Evolutionary conservation across 2,888 invertebrate genomes (phyloP), one percentile per base, ranked within the genome.

Genomic region (Ophion obscuratus): DNA sequence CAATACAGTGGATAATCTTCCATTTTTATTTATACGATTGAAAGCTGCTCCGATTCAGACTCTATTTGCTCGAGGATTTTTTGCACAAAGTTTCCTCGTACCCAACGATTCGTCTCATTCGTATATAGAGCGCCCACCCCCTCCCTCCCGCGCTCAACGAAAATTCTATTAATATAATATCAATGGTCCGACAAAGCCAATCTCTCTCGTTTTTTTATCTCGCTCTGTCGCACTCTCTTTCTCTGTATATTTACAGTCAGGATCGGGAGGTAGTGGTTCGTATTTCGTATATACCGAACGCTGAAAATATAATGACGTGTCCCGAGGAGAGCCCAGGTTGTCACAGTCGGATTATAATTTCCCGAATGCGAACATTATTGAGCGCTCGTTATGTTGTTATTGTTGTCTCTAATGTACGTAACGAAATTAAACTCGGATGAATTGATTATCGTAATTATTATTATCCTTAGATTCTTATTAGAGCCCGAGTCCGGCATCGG

Each of bases 131-230:
- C 53, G 11, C 62, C 40, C 70, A 70, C 64, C 62, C 57, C 53
- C 53, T 67, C 71, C 57, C 57, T 76, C 59, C 67, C 70, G 44
- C 17, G 27, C 67, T 73, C 53, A 73, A 80, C 64, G 31, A 83
- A 86, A 81, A 81, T 78, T 85, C 86, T 83, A 83, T 86, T 83
- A 86, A 86, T 86, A 86, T 74, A 83, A 86, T 81, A 86, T 83
- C 83, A 86, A 83, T 86, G 83, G 77, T 83, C 86, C 86, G 83
- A 86, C 80, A 78, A 78, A 59, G 74, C 70, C 71, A 53, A 75
- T 83, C 79, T 79, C 76, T 79, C 27, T 74, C n/a, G 20, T 7
- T 80, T 14, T 70, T 20, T 44, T 27, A 47, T 75, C 17, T 31
- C 14, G 61, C 47, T 64, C 44, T 44, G 40, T 74, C 53, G 17